phyloP scores from a whole-genome alignment of 1,140 invertebrate genomes.

The Pomacea maculata region DNA sequence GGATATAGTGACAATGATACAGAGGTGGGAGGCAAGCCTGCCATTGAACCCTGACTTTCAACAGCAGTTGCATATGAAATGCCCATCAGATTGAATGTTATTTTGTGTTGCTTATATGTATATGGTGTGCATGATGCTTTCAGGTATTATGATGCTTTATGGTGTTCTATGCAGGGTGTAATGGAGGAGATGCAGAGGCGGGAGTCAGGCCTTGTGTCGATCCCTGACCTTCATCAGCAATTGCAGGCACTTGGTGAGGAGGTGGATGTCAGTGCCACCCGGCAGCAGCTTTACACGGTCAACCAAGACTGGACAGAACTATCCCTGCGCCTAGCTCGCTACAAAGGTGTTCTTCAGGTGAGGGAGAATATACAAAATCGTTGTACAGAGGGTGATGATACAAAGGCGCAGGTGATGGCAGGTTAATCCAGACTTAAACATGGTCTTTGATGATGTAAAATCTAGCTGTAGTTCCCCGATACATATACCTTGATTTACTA shows the following conservation, averaged over 20 bases:
- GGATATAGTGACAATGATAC: not conserved
- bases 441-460: too few species aligned
- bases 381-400: too few species aligned
- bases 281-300: constrained; percentile 44
- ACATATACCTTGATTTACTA: too few species aligned
- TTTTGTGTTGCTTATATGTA: not conserved
- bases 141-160: not conserved
- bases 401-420: too few species aligned
- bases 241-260: constrained; percentile 67
- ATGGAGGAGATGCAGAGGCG: constrained; percentile 75
- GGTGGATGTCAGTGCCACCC: constrained; percentile 45
- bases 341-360: constrained; percentile 27
- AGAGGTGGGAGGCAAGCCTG: not conserved
- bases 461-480: too few species aligned
- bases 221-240: constrained; percentile 68
- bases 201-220: constrained; percentile 71
- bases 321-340: constrained; percentile 41
- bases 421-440: too few species aligned
- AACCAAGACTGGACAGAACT: constrained; percentile 46
- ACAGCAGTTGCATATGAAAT: not conserved
- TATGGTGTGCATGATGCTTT: not conserved
- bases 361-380: not conserved
- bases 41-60: too few species aligned
- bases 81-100: not conserved
- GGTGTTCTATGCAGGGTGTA: constrained; percentile 50